Evolutionary conservation across 1,140 invertebrate genomes (phyloP).

Genomic region (Dendrolimus punctatus): DNA sequence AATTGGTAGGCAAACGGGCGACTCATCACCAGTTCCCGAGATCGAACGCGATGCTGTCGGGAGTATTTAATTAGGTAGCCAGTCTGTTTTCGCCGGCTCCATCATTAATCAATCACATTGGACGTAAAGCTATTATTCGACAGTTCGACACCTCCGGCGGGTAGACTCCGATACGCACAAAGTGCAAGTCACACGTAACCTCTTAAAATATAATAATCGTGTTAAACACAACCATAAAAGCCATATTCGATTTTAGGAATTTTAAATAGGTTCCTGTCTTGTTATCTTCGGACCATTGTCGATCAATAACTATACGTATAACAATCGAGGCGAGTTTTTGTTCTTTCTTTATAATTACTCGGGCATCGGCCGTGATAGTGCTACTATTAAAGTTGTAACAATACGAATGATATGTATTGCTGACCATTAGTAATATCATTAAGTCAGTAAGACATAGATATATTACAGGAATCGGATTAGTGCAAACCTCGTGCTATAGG

Average conservation of each 20-base stretch:
- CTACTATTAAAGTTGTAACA: too few relatives aligned
- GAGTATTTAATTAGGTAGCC: conserved; percentile 65
- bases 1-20: conserved; percentile 29
- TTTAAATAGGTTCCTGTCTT: conserved; percentile 66
- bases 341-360: conserved; percentile 57
- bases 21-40: conserved; percentile 27
- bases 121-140: conserved; percentile 61
- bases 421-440: too few relatives aligned
- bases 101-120: conserved; percentile 70
- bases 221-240: conserved; percentile 72
- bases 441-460: too few relatives aligned
- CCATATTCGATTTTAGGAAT: conserved; percentile 67
- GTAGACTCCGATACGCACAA: conserved; percentile 34
- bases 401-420: too few relatives aligned
- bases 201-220: conserved; percentile 74
- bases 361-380: too few relatives aligned
- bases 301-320: conserved; percentile 40
- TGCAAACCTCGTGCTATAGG: too few relatives aligned
- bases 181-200: conserved; percentile 69
- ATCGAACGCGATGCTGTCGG: conserved; percentile 19
- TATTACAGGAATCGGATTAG: too few relatives aligned
- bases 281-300: conserved; percentile 62
- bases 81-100: conserved; percentile 58
- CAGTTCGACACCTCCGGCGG: conserved; percentile 60
- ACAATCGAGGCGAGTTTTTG: conserved; percentile 39